Evolutionary conservation across 2,113 vertebrate species (phyloP), one percentile per base, ranked within the genome.

Genomic region (Nibea albiflora): DNA sequence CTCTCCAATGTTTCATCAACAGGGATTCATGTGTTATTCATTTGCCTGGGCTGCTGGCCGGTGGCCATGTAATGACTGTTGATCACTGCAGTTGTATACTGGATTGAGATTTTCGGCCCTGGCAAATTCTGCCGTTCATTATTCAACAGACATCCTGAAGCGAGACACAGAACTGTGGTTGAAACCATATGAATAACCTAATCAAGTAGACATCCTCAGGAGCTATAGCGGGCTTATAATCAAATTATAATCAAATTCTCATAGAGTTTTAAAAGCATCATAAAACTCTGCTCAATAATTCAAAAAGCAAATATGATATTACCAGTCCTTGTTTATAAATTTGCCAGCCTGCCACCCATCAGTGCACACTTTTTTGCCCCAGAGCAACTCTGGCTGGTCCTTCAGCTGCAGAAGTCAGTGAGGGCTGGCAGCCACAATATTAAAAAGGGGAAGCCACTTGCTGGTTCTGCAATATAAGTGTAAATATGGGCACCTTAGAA

Each of bases 251-350:
- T 93, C 87, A 85, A 70, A 92, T 84, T 92, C 88, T 76, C 70
- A 65, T 67, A 57, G 64, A 88, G 82, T 87, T 77, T 90, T 85
- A 87, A 82, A 89, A 80, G 88, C 77, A 81, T 95, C 93, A 95
- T 95, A 94, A 95, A 93, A 90, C 50, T 81, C 89, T 93, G 69
- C 92, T 95, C 84, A 95, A 95, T 95, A 93, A 95, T 95, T 95
- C 91, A 95, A 86, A 81, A 76, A 61, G 92, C 67, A 95, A 95
- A 94, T 95, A 91, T 94, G 75, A 92, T 94, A 90, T 91, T 84
- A 92, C 88, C 73, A 86, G 89, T 82, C 84, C 88, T 93, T 94
- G 93, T 93, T 95, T 93, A 94, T 92, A 88, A 94, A 92, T 89
- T 76, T 70, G 42, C 72, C 26, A 35, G 83, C 84, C 82, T 80